phyloP scores from a whole-genome alignment of 2,888 invertebrate species.

The Habroteleia sp. region DNA sequence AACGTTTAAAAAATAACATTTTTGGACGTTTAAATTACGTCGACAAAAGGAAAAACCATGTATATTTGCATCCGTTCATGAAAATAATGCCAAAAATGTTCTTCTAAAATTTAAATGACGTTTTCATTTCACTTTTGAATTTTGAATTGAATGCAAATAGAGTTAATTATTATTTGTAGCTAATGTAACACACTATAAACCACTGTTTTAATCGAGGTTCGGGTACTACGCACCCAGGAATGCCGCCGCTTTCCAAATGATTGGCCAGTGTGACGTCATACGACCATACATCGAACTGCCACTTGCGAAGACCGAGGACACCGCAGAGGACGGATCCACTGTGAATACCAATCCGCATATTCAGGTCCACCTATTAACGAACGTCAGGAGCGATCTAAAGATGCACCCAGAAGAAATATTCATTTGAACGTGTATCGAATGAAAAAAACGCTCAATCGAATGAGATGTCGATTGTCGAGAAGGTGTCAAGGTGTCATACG shows the following conservation, averaged over 20 bases:
- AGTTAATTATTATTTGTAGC: too few species aligned
- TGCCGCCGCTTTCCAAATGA: slow-evolving; percentile 95
- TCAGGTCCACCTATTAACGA: slow-evolving; percentile 89
- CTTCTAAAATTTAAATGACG: too few species aligned
- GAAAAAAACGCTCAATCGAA: slow-evolving; percentile 56
- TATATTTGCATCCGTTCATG: too few species aligned
- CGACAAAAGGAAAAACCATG: too few species aligned
- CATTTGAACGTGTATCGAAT: slow-evolving; percentile 55
- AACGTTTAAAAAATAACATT: too few species aligned
- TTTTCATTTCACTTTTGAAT: too few species aligned
- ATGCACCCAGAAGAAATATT: slow-evolving; percentile 62
- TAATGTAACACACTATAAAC: too few species aligned
- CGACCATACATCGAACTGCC: slow-evolving; percentile 97
- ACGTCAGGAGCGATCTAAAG: slow-evolving; percentile 63
- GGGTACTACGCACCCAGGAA: slow-evolving; percentile 90
- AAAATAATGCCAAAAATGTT: too few species aligned
- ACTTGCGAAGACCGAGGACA: slow-evolving; percentile 94
- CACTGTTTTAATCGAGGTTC: neutral
- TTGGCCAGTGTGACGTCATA: slow-evolving; percentile 98
- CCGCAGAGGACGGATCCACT: slow-evolving; percentile 98
- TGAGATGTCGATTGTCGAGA: slow-evolving; percentile 36
- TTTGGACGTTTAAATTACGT: too few species aligned
- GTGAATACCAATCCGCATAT: slow-evolving; percentile 99
- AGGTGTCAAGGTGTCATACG: slow-evolving; percentile 37
- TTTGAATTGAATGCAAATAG: too few species aligned